Percentiles rank a stretch among this genome's conserved stretches.
phyloP scores from a whole-genome alignment of 2,888 invertebrate genomes.

The Lottia scabra region DNA sequence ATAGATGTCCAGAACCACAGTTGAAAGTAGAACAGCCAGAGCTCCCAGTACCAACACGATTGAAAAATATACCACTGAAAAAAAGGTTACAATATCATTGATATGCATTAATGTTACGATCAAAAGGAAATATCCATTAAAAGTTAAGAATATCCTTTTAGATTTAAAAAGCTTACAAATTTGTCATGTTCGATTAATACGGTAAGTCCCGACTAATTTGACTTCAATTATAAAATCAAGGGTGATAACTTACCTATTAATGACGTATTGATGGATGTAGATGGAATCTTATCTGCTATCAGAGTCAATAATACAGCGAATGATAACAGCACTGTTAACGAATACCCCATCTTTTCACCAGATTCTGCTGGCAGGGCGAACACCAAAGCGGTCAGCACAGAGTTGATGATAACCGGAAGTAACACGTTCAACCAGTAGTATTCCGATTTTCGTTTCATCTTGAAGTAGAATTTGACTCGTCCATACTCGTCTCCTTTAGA shows the following conservation, averaged over 20 bases:
- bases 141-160: too few relatives aligned
- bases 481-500: slow-evolving; percentile 11
- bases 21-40: slow-evolving; percentile 26
- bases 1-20: slow-evolving; percentile 22
- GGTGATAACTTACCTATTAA: slow-evolving; percentile 25
- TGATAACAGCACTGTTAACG: slow-evolving; percentile 39
- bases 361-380: slow-evolving; percentile 36
- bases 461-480: slow-evolving; percentile 20
- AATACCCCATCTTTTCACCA: slow-evolving; percentile 39
- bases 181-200: too few relatives aligned
- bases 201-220: too few relatives aligned
- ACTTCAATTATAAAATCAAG: too few relatives aligned
- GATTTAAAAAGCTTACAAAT: too few relatives aligned
- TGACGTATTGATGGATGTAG: slow-evolving; percentile 33
- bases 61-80: slow-evolving; percentile 29
- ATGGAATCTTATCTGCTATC: slow-evolving; percentile 36
- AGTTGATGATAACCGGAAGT: slow-evolving; percentile 35
- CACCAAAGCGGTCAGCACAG: slow-evolving; percentile 33
- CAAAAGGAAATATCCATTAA: too few relatives aligned
- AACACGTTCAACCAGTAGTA: slow-evolving; percentile 34
- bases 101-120: too few relatives aligned
- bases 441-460: slow-evolving; percentile 22
- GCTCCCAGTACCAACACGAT: slow-evolving; percentile 24
- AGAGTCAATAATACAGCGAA: slow-evolving; percentile 41
- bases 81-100: not conserved